Evolutionary conservation across 2,113 vertebrate species (phyloP), one percentile per base, ranked within the genome.

Genomic region (Gallinago jamesoni): DNA sequence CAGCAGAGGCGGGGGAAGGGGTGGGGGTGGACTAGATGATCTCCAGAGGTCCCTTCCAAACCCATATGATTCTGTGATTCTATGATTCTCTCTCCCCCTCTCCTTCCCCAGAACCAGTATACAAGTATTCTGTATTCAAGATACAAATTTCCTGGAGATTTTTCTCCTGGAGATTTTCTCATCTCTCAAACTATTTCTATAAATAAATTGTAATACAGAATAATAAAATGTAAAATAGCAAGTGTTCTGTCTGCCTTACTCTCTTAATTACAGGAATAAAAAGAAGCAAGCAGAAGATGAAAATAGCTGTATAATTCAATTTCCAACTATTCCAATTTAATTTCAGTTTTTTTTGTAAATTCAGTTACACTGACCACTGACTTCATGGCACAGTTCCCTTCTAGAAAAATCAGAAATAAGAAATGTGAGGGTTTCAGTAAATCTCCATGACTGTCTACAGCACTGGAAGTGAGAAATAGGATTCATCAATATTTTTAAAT

Each of bases 401-500:
- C 72, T 90, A 73, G 41, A 87, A 93, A 74, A 91, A 93, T 70
- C 41, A 66, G 45, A 86, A 91, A 24, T 43, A 70, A 91, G 33
- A 60, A 73, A 25, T 9, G 3, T 53, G 22, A 93, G 31, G 14
- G 18, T 45, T 83, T 91, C 72, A 62, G 41, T 87, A 69, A 74
- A 22, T 79, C 62, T 35, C 39, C 52, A 31, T 23, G 7, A 39
- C 35, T 82, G 35, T 74, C n/a, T 23, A 45, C 47, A 57, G 77
- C 41, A 89, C 20, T 74, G 59, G 25, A 92, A 93, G 23, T 53
- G 23, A 95, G 64, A 83, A 90, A 84, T 37, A 12, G 43, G 35
- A 90, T 70, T 80, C 88, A 97, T 95, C 66, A 80, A 70, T 78
- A 79, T 78, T 91, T 95, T 94, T 86, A 94, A 96, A 97, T 96